Evolutionary conservation across 2,888 invertebrate genomes (phyloP).

Genomic region (Eledona agricola): DNA sequence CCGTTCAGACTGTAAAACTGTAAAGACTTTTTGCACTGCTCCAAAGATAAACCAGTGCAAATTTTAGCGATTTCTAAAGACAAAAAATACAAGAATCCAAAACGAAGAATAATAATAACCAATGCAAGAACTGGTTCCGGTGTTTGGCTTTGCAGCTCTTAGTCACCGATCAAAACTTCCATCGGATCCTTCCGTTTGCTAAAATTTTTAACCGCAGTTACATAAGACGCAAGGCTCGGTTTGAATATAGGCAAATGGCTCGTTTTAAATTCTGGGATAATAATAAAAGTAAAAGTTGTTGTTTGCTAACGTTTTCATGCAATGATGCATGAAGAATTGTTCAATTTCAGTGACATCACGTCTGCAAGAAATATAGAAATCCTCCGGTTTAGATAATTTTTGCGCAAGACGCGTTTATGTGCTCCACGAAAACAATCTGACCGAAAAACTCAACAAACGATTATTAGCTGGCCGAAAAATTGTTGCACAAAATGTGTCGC

Average conservation of each 20-base stretch:
- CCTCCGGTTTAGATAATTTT: slow-evolving; percentile 29
- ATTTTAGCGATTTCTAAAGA: too few species aligned
- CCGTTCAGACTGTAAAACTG: too few species aligned
- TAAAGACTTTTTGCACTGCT: too few species aligned
- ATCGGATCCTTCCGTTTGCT: slow-evolving; percentile 7
- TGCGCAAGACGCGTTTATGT: slow-evolving; percentile 12
- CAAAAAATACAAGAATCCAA: too few species aligned
- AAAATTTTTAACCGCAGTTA: neutral
- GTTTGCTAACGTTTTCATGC: slow-evolving; percentile 35
- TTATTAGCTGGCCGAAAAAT: too few species aligned
- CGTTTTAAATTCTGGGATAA: slow-evolving; percentile 27
- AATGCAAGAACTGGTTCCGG: slow-evolving; percentile 6
- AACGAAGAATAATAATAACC: too few species aligned
- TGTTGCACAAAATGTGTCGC: too few species aligned
- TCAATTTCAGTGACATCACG: slow-evolving; percentile 37
- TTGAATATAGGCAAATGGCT: slow-evolving; percentile 11
- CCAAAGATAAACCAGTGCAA: too few species aligned
- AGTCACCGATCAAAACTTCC: slow-evolving; percentile 8
- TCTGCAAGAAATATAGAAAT: slow-evolving; percentile 36
- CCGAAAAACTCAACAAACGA: too few species aligned
- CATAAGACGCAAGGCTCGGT: too few species aligned
- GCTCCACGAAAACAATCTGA: neutral
- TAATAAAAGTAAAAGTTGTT: slow-evolving; percentile 39
- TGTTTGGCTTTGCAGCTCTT: slow-evolving; percentile 3
- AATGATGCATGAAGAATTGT: slow-evolving; percentile 52